Evolutionary conservation across 2,797 vertebrate species (phyloP).

Genomic region (Coilia nasus): DNA sequence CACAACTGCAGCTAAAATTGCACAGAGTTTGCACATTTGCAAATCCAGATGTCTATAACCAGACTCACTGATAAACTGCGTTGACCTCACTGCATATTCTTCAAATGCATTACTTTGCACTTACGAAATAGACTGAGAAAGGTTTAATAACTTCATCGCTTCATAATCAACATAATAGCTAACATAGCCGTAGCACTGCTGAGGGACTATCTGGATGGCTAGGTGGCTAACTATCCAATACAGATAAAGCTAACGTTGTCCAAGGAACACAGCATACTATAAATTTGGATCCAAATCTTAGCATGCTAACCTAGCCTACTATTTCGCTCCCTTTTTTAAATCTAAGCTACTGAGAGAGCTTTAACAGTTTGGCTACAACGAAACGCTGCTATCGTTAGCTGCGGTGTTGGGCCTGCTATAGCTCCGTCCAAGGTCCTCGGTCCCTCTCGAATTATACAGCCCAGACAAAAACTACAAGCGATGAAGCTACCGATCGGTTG

Average conservation of each 20-base stretch:
- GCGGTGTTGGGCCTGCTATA: slow-evolving; percentile 12
- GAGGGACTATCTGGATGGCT: not conserved
- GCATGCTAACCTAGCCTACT: slow-evolving; percentile 7
- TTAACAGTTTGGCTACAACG: not conserved
- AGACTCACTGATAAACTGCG: not conserved
- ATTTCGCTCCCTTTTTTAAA: slow-evolving; percentile 27
- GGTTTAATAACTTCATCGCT: not conserved
- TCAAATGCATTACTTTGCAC: not conserved
- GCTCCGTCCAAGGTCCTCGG: slow-evolving; percentile 20
- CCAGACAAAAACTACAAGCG: slow-evolving; percentile 14
- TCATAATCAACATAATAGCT: slow-evolving; percentile 5
- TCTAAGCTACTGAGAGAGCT: not conserved
- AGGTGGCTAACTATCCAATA: not conserved
- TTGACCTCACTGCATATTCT: not conserved
- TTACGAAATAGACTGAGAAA: not conserved
- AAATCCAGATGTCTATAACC: not conserved
- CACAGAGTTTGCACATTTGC: not conserved
- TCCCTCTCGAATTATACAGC: slow-evolving; percentile 27
- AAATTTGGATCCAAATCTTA: not conserved
- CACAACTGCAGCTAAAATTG: slow-evolving; percentile 1
- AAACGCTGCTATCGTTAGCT: slow-evolving; percentile 16
- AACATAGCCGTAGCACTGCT: not conserved
- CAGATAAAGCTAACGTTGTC: not conserved
- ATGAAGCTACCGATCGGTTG: not conserved
- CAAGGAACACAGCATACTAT: not conserved